Evolutionary conservation across 2,113 vertebrate species (phyloP).

Genomic region (Trematocara unimaculatum): DNA sequence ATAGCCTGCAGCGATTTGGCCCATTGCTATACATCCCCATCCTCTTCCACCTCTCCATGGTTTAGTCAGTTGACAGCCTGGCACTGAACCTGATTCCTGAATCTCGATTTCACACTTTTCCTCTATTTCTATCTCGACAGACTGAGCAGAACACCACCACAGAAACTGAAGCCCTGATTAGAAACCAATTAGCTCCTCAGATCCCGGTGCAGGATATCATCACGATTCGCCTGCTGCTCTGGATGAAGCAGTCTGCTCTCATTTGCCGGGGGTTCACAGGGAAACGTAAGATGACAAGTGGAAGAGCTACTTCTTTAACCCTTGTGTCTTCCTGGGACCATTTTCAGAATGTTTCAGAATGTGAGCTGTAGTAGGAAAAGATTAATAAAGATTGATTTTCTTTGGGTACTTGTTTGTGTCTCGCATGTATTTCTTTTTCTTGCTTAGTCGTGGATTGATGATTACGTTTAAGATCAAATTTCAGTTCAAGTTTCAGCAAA

Average conservation of each 20-base stretch:
- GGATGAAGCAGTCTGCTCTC: not conserved
- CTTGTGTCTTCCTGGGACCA: too few species aligned
- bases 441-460: not conserved
- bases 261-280: not conserved
- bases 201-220: slow-evolving; percentile 15
- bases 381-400: not conserved
- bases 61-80: slow-evolving; percentile 35
- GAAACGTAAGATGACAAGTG: not conserved
- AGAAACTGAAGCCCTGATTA: slow-evolving; percentile 47
- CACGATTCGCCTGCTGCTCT: not conserved
- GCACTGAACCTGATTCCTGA: slow-evolving; percentile 23
- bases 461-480: not conserved
- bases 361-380: not conserved
- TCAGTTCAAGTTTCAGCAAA: not conserved
- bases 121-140: slow-evolving; percentile 27
- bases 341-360: not conserved
- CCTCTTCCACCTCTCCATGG: slow-evolving; percentile 24
- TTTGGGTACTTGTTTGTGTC: not conserved
- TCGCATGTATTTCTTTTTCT: not conserved
- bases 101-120: slow-evolving; percentile 34
- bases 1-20: slow-evolving; percentile 42
- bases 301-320: not conserved
- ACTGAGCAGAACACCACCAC: not conserved
- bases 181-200: slow-evolving; percentile 54
- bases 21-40: not conserved